phyloP scores from a whole-genome alignment of 2,113 vertebrate species.

The Lepidothrix coronata region DNA sequence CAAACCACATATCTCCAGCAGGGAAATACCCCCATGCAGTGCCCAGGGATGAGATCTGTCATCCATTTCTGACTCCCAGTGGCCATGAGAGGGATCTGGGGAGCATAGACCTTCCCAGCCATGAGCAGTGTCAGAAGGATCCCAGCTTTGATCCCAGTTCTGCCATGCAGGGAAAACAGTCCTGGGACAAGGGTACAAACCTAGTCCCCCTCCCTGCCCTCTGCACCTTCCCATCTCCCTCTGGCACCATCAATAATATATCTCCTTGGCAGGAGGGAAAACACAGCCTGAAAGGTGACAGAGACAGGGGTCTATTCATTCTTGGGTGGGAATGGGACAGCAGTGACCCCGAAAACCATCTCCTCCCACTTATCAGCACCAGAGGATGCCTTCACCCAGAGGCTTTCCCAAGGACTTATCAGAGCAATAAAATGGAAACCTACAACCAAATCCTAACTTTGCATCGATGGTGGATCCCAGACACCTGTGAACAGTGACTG shows the following conservation, averaged over 20 bases:
- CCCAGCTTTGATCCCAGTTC: not conserved
- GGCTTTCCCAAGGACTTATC: not conserved
- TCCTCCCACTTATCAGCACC: rapidly evolving
- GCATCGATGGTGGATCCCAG: rapidly evolving
- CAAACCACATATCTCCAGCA: rapidly evolving
- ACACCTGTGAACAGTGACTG: too few species aligned
- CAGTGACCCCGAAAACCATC: rapidly evolving
- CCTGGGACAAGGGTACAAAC: not conserved
- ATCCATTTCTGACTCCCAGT: not conserved
- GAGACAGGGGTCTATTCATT: not conserved
- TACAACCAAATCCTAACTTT: not conserved
- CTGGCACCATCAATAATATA: not conserved
- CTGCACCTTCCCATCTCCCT: not conserved
- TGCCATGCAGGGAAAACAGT: not conserved
- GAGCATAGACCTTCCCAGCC: not conserved
- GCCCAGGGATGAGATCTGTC: not conserved
- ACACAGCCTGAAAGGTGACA: not conserved
- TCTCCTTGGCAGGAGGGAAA: not conserved
- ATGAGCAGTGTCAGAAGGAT: not conserved
- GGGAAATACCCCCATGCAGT: not conserved
- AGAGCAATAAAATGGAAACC: not conserved
- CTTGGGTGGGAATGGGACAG: rapidly evolving
- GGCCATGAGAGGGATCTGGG: not conserved
- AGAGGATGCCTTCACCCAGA: not conserved
- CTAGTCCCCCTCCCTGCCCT: not conserved